These are phyloP conservation scores for Therioaphis trifolii DNA, from an alignment of 2,888 invertebrate species.

Conservation along the genomic window DNA sequence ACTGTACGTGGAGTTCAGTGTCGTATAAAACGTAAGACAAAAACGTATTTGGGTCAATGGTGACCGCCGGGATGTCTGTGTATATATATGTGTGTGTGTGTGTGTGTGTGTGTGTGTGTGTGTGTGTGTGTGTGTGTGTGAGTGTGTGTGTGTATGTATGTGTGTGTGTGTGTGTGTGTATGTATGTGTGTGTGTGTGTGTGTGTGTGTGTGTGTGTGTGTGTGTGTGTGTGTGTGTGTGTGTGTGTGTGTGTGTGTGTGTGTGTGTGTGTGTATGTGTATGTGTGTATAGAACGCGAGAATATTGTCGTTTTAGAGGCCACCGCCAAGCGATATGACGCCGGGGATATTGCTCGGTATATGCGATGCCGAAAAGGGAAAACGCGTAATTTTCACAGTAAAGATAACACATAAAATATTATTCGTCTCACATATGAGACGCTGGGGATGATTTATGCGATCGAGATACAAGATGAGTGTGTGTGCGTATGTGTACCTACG, in stretches of 20 bases:
- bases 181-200: too few relatives aligned
- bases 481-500: too few relatives aligned
- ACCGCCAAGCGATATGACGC: background rate
- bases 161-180: too few relatives aligned
- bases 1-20: background rate
- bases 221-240: too few relatives aligned
- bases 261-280: too few relatives aligned
- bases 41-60: conserved; percentile 1
- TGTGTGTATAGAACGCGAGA: background rate
- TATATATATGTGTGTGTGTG: too few relatives aligned
- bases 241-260: too few relatives aligned
- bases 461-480: background rate
- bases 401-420: conserved; percentile 38
- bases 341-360: background rate
- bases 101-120: too few relatives aligned
- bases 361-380: background rate
- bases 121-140: too few relatives aligned
- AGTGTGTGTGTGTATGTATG: too few relatives aligned
- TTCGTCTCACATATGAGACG: conserved; percentile 25
- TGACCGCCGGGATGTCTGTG: background rate
- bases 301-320: background rate
- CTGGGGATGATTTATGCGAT: conserved; percentile 17
- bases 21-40: background rate
- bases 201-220: too few relatives aligned
- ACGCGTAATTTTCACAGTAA: background rate